Percentiles rank a stretch among this genome's conserved stretches.
Evolutionary conservation across 2,797 vertebrate species (phyloP).

Genomic region (Martes flavigula): DNA sequence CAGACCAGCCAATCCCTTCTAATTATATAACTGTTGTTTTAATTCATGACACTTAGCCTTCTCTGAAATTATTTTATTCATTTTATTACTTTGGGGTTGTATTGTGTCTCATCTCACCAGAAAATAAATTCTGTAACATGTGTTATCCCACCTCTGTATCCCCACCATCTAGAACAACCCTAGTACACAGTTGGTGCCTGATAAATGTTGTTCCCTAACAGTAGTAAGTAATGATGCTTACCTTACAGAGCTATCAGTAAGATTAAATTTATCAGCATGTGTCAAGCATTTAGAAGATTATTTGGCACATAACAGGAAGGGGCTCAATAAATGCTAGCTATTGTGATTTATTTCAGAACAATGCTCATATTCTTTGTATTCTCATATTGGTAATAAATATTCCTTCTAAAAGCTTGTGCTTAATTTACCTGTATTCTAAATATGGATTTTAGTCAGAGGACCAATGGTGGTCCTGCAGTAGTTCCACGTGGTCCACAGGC

Average conservation of each 20-base stretch:
- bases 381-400: neutral
- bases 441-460: neutral
- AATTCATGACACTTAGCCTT: neutral
- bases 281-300: neutral
- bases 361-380: neutral
- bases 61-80: neutral
- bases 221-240: neutral
- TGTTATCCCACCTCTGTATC: neutral
- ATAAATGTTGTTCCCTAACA: neutral
- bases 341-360: slow-evolving; percentile 15
- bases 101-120: neutral
- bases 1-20: neutral
- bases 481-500: neutral
- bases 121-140: neutral
- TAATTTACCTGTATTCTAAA: slow-evolving; percentile 26
- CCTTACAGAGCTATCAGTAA: neutral
- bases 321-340: neutral
- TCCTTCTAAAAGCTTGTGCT: neutral
- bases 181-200: neutral
- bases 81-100: neutral
- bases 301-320: neutral
- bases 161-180: neutral
- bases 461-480: neutral
- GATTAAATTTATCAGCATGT: neutral
- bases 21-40: neutral